Evolutionary conservation across 2,797 vertebrate genomes (phyloP), one percentile per base, ranked within the genome.

Genomic region (Molossus molossus): DNA sequence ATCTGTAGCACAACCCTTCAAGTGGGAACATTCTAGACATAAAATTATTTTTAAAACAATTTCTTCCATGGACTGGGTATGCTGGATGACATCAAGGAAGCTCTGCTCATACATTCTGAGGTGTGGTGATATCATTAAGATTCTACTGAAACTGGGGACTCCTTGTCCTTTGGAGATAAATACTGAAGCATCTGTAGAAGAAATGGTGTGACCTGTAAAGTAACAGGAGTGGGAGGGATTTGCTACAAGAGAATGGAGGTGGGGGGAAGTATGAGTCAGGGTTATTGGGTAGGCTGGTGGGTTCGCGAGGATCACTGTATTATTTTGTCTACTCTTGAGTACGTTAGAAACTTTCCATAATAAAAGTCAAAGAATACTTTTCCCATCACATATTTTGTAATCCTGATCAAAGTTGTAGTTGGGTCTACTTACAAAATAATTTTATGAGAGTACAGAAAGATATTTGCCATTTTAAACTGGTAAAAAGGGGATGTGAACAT

Each of bases 31-130:
- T 40, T 77, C 21, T 60, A 69, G 65, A 69, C 5, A 90, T 25
- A 90, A 67, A 94, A 79, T 70, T 62, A 91, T 60, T 91, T 88
- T 67, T 10, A 37, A 92, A 88, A 37, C 45, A 81, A 80, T 67
- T 64, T 87, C 73, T 86, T 57, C 75, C 37, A 67, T n/a, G 53
- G 87, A 58, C 33, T 69, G 58, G 17, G 21, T 25, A 27, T 23
- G n/a, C 48, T n/a, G 58, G 9, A 64, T 9, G 57, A 21, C 5
- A 70, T 40, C 29, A 45, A 91, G 53, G 55, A 91, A 18, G n/a
- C 33, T 91, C 29, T 87, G 20, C 2, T n/a, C 15, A 25, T 50
- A 15, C 13, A 12, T 91, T 85, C 18, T 58, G 69, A 55, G 69
- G 25, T 48, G 23, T 23, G 40, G 40, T 48, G 20, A 60, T 1